phyloP scores from a whole-genome alignment of 2,888 invertebrate species.

The Lasioglossum marginatum region DNA sequence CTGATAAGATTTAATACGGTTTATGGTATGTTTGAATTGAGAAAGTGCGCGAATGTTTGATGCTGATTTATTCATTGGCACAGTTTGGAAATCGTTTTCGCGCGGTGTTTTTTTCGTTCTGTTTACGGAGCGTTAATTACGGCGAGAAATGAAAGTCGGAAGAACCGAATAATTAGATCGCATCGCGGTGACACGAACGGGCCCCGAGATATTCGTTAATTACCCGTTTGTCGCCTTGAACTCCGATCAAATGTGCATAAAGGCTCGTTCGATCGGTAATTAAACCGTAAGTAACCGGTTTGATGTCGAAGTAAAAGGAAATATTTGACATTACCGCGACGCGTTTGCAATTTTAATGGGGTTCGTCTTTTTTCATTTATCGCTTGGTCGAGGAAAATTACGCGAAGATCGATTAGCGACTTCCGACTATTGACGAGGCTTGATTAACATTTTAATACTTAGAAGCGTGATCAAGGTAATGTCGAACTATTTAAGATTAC shows the following conservation, averaged over 20 bases:
- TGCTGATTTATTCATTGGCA: conserved; percentile 1
- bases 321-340: background rate
- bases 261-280: background rate
- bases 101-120: background rate
- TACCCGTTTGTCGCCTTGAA: background rate
- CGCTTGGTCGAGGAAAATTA: background rate
- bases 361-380: background rate
- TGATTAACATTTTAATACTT: background rate
- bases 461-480: background rate
- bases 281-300: conserved; percentile 1
- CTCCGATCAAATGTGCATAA: background rate
- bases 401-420: background rate
- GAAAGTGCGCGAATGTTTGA: background rate
- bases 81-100: background rate
- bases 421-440: background rate
- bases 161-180: background rate
- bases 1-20: background rate
- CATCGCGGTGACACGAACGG: background rate
- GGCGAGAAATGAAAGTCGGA: background rate
- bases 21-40: background rate
- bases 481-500: background rate
- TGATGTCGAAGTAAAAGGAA: background rate
- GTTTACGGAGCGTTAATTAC: background rate
- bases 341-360: background rate
- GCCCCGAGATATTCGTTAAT: conserved; percentile 3